phyloP scores from a whole-genome alignment of 92 coral and sea anemone species.

The Epizoanthus ramosus region DNA sequence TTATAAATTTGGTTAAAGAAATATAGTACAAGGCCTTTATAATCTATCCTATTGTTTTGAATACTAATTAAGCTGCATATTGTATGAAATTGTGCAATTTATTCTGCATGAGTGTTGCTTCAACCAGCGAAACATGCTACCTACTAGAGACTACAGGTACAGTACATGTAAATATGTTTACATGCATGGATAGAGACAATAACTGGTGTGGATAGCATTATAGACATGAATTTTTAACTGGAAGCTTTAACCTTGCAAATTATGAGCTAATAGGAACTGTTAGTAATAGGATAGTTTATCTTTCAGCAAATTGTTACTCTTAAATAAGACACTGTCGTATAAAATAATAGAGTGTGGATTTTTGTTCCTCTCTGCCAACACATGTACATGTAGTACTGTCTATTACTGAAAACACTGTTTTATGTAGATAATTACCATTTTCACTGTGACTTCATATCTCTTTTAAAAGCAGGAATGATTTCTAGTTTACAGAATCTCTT shows the following conservation, averaged over 20 bases:
- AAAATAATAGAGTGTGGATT: background rate
- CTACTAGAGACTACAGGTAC: no score
- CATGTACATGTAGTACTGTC: no score
- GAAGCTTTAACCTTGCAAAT: conserved; percentile 1
- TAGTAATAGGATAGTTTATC: background rate
- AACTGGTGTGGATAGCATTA: background rate
- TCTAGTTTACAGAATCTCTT: no score
- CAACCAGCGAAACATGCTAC: no score
- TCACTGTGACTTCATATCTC: background rate
- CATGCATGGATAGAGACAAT: background rate
- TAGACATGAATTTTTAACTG: background rate
- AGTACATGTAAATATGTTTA: no score
- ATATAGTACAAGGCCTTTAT: background rate
- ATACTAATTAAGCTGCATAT: background rate
- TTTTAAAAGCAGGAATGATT: no score
- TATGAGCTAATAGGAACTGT: background rate
- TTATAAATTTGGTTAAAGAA: background rate
- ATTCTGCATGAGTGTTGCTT: background rate
- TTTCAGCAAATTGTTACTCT: conserved; percentile 4
- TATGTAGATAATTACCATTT: background rate
- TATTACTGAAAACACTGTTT: background rate
- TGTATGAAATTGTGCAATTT: background rate
- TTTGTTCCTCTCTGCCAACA: background rate
- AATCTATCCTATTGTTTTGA: background rate
- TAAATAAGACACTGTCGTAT: background rate